Base-by-base conservation (phyloP, 2,113 vertebrate species). In the Lophotis ruficrista region DNA sequence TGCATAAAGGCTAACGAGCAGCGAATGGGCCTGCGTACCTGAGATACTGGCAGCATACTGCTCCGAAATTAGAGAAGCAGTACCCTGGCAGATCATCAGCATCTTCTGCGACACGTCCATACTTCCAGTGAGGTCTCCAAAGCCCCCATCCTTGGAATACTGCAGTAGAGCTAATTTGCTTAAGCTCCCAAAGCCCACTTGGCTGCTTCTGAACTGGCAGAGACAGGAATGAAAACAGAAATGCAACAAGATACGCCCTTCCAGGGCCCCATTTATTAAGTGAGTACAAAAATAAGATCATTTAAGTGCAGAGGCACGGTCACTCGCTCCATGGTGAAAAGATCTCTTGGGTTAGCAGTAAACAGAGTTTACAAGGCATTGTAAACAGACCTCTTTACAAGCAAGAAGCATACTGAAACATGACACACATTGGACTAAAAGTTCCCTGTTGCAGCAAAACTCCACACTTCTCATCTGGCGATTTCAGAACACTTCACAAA, bases 221-320 rank as follows among this genome's bases (percentile, higher is more conserved):
- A n/a, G 30, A 72, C 24, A 88, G 33, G 48, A 96, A 91, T 47
- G 54, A 92, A 90, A 75, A 4, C 5, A 93, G 41, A 72, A 90
- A 53, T 54, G 76, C 80, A 88, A 37, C 20, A 81, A 86, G 58
- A 82, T 35, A 48, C 30, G 70, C 89, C 95, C 89, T 90, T 76
- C 60, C 73, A 89, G 96, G 88, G 79, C 85, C 45, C 79, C 9
- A 0, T 97, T 97, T 97, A 97, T 97, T 97, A 70, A 95, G 45
- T 94, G 92, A 87, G 90, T 97, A 97, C 51, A 97, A 97, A 97
- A 97, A 97, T 97, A 97, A 96, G 91, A 97, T 96, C n/a, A 94
- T 96, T 92, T 96, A 92, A 91, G 80, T 95, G 93, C 87, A 95
- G 75, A 94, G 83, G 96, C 87, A 95, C 93, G 78, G 87, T 90